These are phyloP conservation scores for Aporophyla lueneburgensis DNA, from an alignment of 2,888 invertebrate species.

Conservation along the genomic window DNA sequence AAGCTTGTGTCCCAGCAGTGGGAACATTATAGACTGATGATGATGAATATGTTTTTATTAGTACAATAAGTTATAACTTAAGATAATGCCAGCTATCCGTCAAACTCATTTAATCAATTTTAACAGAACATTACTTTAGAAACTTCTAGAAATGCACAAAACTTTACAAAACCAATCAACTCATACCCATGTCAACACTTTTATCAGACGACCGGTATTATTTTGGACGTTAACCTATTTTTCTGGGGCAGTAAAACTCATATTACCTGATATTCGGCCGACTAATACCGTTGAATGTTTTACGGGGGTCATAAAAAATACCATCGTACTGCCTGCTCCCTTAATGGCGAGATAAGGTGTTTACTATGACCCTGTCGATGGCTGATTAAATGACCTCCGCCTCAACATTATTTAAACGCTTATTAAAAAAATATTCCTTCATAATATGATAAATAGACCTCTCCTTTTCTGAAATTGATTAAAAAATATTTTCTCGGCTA, in stretches of 20 bases:
- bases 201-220: slow-evolving; percentile 23
- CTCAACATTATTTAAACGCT: neutral
- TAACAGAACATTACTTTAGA: neutral
- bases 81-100: neutral
- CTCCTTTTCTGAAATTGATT: neutral
- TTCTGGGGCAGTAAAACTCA: slow-evolving; percentile 47
- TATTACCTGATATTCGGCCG: slow-evolving; percentile 52
- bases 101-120: neutral
- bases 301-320: slow-evolving; percentile 59
- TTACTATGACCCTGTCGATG: slow-evolving; percentile 44
- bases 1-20: too few relatives aligned
- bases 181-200: slow-evolving; percentile 31
- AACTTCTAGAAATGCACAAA: neutral
- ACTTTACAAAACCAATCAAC: slow-evolving; percentile 11
- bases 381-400: slow-evolving; percentile 26
- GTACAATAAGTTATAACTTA: neutral
- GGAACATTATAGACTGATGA: too few relatives aligned
- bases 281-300: slow-evolving; percentile 61
- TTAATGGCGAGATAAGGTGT: slow-evolving; percentile 57
- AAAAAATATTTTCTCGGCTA: neutral
- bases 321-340: slow-evolving; percentile 33
- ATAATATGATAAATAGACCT: neutral
- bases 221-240: slow-evolving; percentile 48
- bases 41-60: neutral
- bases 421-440: neutral